Percentiles rank a stretch among this genome's conserved stretches.
Conservation (phyloP, 92 coral and sea anemone genomes). For the Zoanthus solanderi region DNA sequence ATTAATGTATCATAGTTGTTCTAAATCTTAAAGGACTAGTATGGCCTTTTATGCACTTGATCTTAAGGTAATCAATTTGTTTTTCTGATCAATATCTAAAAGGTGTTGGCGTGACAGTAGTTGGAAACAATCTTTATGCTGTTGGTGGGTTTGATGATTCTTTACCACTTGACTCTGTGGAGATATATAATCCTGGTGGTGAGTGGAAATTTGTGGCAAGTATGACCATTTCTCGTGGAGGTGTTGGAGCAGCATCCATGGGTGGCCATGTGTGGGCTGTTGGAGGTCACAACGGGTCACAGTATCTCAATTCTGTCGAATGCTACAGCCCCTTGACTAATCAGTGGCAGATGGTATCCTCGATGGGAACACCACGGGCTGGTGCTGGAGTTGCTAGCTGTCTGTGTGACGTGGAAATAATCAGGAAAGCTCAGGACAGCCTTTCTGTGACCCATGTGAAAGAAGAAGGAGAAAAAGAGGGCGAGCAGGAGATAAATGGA, state of each 20-base stretch:
- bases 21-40: too few species aligned
- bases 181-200: slow-evolving; percentile 76
- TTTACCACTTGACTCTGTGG: slow-evolving; percentile 91
- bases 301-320: slow-evolving; percentile 91
- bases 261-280: slow-evolving; percentile 96
- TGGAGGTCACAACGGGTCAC: slow-evolving; percentile 96
- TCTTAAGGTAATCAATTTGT: background rate
- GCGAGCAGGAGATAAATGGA: background rate
- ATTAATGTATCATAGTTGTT: too few species aligned
- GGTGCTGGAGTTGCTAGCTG: slow-evolving; percentile 97
- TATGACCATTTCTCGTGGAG: slow-evolving; percentile 94
- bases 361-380: slow-evolving; percentile 92
- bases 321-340: slow-evolving; percentile 82
- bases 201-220: slow-evolving; percentile 89
- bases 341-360: slow-evolving; percentile 84
- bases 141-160: slow-evolving; percentile 99
- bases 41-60: too few species aligned
- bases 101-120: slow-evolving; percentile 97
- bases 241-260: slow-evolving; percentile 96
- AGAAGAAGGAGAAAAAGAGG: background rate
- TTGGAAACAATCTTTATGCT: slow-evolving; percentile 85
- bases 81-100: background rate
- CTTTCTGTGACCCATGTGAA: background rate
- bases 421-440: slow-evolving; percentile 66
- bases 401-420: slow-evolving; percentile 76